Conservation (phyloP, 2,797 vertebrate genomes). For the Falco cherrug region DNA sequence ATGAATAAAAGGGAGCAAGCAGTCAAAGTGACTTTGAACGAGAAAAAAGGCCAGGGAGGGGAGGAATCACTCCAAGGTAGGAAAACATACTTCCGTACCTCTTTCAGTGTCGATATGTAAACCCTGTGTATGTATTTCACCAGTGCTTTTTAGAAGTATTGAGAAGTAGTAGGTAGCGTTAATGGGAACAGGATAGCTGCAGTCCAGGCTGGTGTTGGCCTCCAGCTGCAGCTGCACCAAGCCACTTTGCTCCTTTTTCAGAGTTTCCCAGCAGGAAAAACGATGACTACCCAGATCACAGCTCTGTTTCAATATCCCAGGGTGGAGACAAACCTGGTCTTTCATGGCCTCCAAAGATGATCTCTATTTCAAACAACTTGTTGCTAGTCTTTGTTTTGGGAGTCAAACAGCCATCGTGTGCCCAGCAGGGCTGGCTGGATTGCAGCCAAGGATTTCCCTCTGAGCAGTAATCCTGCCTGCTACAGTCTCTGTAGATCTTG, state of each 20-base stretch:
- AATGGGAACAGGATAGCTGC: not conserved
- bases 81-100: not conserved
- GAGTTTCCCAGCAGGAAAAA: not conserved
- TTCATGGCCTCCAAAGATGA: not conserved
- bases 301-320: not conserved
- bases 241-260: not conserved
- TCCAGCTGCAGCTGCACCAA: not conserved
- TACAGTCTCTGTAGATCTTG: not conserved
- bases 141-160: not conserved
- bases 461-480: not conserved
- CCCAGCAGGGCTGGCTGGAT: not conserved
- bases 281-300: not conserved
- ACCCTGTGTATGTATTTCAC: rapidly evolving
- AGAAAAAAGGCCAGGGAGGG: rapidly evolving
- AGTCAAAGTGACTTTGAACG: not conserved
- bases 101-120: not conserved
- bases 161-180: not conserved
- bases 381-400: not conserved
- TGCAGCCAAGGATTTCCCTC: not conserved
- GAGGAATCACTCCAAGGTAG: too few species aligned
- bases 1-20: not conserved
- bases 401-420: not conserved
- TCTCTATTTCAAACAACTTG: not conserved
- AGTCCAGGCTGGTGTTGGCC: not conserved
- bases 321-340: not conserved